Evolutionary conservation across 2,888 invertebrate species (phyloP).

Genomic region (Notodonta ziczac): DNA sequence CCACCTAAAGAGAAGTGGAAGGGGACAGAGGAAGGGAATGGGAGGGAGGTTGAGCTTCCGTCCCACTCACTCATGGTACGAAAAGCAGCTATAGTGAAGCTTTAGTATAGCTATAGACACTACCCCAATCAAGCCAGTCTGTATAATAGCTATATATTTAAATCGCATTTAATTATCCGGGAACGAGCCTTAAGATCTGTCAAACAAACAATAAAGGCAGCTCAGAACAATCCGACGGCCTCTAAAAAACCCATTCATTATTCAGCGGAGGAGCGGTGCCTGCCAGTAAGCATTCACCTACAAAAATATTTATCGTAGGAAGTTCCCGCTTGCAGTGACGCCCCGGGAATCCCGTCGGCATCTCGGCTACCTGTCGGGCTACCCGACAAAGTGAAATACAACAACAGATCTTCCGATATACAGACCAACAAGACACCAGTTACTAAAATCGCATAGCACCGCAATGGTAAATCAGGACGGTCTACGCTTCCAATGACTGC

Average conservation of each 20-base stretch:
- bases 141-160: conserved; percentile 2
- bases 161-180: conserved; percentile 31
- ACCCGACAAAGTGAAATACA: conserved; percentile 46
- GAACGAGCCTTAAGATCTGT: conserved; percentile 22
- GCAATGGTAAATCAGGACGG: conserved; percentile 32
- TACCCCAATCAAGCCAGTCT: too few relatives aligned
- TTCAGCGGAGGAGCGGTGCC: conserved; percentile 41
- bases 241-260: conserved; percentile 41
- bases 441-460: conserved; percentile 33
- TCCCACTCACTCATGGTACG: too few relatives aligned
- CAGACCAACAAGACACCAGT: conserved; percentile 33
- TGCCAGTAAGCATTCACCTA: conserved; percentile 49
- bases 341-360: conserved; percentile 55
- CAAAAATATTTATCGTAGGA: conserved; percentile 64
- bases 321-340: conserved; percentile 47
- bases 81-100: too few relatives aligned
- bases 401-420: conserved; percentile 41
- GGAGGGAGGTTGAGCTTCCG: too few relatives aligned
- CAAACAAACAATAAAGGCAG: conserved; percentile 20
- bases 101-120: too few relatives aligned
- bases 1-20: too few relatives aligned
- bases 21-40: too few relatives aligned
- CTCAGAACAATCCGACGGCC: conserved; percentile 25
- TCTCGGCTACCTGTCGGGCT: conserved; percentile 51
- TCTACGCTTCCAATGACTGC: conserved; percentile 26